Evolutionary conservation across 2,888 invertebrate species (phyloP).

Genomic region (Sphinx pinastri): DNA sequence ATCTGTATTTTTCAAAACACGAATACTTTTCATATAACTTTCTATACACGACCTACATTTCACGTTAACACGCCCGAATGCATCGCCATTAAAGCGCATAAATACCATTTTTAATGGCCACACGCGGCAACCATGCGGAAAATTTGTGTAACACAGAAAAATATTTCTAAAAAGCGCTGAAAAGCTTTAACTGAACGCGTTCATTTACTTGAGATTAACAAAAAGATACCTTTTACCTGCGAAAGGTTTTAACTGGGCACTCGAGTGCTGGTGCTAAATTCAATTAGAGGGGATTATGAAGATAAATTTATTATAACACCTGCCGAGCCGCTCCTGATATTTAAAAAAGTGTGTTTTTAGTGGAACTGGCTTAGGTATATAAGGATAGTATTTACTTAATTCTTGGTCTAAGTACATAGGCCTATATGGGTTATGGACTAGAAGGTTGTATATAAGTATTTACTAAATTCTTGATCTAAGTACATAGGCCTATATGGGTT

Average conservation of each 20-base stretch:
- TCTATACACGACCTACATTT: conserved; percentile 1
- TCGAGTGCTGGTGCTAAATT: conserved; percentile 17
- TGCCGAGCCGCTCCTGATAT: not conserved
- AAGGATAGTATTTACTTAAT: not conserved
- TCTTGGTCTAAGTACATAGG: too few species aligned
- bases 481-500: too few species aligned
- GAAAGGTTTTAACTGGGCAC: conserved; percentile 14
- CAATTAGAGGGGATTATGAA: conserved; percentile 15
- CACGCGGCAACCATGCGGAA: conserved; percentile 15
- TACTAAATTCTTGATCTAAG: too few species aligned
- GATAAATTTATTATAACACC: conserved; percentile 7
- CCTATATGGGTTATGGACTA: too few species aligned
- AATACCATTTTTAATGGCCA: conserved; percentile 26
- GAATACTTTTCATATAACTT: not conserved
- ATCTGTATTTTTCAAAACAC: not conserved
- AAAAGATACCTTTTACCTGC: conserved; percentile 22
- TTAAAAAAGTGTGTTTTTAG: conserved; percentile 2
- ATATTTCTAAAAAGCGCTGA: conserved; percentile 24
- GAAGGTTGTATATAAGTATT: too few species aligned
- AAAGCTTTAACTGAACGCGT: conserved; percentile 23
- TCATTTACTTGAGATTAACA: conserved; percentile 25
- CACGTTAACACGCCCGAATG: not conserved
- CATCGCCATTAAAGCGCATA: conserved; percentile 23
- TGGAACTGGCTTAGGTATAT: too few species aligned
- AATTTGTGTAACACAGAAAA: conserved; percentile 24